Percentiles rank a stretch among this genome's conserved stretches.
These are phyloP conservation scores for Poliocrania exsul DNA, from an alignment of 2,797 vertebrate genomes.

Conservation along the genomic window DNA sequence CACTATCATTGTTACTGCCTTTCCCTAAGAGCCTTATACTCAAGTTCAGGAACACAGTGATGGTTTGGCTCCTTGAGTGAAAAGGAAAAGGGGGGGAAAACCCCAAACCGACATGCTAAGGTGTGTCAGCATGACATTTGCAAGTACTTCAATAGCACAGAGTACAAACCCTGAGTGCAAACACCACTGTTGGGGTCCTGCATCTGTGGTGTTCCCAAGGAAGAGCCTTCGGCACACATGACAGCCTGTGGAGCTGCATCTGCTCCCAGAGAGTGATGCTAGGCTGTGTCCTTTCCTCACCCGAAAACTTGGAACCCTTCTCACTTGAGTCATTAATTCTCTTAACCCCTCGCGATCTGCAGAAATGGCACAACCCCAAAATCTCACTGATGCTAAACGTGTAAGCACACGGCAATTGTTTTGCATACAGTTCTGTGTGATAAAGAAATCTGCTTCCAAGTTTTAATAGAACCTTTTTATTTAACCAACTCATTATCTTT, in stretches of 20 bases:
- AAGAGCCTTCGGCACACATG: background rate
- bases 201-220: accelerated
- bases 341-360: constrained; percentile 46
- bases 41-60: background rate
- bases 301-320: constrained; percentile 7
- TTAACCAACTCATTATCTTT: background rate
- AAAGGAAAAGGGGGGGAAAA: background rate
- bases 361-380: constrained; percentile 51
- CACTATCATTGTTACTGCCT: background rate
- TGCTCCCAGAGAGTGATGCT: background rate
- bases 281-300: background rate
- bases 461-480: background rate
- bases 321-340: constrained; percentile 16
- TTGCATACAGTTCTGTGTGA: constrained; percentile 8
- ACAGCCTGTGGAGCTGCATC: background rate
- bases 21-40: background rate
- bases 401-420: constrained; percentile 57
- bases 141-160: background rate
- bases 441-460: constrained; percentile 40
- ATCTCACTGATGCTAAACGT: constrained; percentile 45
- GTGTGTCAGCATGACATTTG: background rate
- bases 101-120: background rate
- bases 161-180: background rate
- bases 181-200: accelerated
- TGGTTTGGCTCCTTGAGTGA: background rate